phyloP scores from a whole-genome alignment of 2,113 vertebrate genomes.

The Pangasianodon hypophthalmus region DNA sequence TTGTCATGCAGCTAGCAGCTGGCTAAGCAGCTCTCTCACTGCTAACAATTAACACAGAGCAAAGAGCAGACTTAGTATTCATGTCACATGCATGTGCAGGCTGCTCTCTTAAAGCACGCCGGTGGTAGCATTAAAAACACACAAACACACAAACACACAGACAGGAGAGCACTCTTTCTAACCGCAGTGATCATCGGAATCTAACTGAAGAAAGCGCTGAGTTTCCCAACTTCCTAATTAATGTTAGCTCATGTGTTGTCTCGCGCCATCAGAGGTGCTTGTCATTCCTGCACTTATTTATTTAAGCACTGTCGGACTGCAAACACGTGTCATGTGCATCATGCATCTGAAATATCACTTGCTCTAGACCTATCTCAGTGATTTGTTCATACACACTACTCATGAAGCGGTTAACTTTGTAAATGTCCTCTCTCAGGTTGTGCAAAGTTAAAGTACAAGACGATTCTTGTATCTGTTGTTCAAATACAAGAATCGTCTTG shows the following conservation, averaged over 20 bases:
- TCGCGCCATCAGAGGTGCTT: neutral
- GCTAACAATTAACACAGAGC: neutral
- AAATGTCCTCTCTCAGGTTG: neutral
- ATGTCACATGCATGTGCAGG: neutral
- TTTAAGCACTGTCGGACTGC: neutral
- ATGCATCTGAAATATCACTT: neutral
- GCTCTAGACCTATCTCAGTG: neutral
- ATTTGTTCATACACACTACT: neutral
- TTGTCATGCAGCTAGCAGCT: conserved; percentile 45
- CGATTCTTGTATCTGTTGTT: neutral
- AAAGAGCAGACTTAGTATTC: conserved; percentile 41
- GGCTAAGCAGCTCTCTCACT: conserved; percentile 19
- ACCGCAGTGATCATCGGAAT: neutral
- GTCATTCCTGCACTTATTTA: neutral
- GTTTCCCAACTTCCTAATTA: conserved; percentile 4
- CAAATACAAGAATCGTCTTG: too few relatives aligned
- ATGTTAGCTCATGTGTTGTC: neutral
- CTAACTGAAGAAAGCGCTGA: neutral
- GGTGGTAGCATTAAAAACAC: neutral
- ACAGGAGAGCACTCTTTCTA: neutral
- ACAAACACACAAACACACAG: neutral
- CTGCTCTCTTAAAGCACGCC: neutral
- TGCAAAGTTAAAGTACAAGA: neutral
- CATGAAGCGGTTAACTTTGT: neutral
- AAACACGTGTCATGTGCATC: neutral